Evolutionary conservation across 2,797 vertebrate species (phyloP).

Genomic region (Pipistrellus pygmaeus): DNA sequence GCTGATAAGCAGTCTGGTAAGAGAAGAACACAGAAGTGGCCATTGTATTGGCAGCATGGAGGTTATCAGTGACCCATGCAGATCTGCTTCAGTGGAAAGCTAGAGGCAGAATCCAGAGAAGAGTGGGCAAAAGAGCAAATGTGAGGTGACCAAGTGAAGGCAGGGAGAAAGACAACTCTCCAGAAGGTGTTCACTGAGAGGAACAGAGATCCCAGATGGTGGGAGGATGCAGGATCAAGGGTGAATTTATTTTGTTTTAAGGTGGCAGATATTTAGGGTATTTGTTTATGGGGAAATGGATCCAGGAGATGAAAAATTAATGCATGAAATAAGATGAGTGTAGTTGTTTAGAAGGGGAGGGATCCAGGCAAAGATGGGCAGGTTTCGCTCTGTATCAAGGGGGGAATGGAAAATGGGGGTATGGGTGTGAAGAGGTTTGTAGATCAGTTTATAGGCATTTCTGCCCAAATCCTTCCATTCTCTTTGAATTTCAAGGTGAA

Average conservation of each 20-base stretch:
- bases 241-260: neutral
- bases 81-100: neutral
- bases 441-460: neutral
- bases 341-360: neutral
- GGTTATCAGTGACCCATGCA: neutral
- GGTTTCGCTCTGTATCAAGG: neutral
- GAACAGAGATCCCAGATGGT: neutral
- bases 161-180: neutral
- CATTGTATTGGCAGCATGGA: neutral
- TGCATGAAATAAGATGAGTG: neutral
- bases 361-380: neutral
- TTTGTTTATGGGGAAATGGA: neutral
- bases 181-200: neutral
- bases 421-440: neutral
- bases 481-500: neutral
- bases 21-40: neutral
- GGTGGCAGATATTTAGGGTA: neutral
- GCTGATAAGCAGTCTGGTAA: neutral
- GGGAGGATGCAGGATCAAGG: neutral
- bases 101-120: neutral
- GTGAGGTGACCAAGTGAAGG: neutral
- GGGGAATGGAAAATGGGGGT: neutral
- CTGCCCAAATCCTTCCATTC: neutral
- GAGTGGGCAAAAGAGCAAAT: neutral
- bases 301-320: neutral